phyloP scores from a whole-genome alignment of 1,140 invertebrate genomes.

The Yoshiicerus persimilis region DNA sequence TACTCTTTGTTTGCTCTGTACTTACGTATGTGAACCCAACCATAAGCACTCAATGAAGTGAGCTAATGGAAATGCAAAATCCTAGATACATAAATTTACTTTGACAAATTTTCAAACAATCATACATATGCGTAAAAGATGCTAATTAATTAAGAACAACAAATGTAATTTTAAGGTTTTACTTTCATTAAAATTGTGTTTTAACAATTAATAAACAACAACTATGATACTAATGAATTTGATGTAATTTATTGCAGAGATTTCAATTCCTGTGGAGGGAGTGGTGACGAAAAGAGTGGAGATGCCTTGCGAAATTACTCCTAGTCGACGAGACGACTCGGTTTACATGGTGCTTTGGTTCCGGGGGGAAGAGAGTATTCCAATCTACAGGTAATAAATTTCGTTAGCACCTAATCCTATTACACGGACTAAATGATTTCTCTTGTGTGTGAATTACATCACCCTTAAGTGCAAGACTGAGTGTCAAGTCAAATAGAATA shows the following conservation, averaged over 20 bases:
- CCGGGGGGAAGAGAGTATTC: slow-evolving; percentile 47
- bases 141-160: not conserved
- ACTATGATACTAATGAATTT: not conserved
- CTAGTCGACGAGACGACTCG: slow-evolving; percentile 44
- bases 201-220: too few species aligned
- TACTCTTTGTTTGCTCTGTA: too few species aligned
- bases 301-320: slow-evolving; percentile 43
- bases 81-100: too few species aligned
- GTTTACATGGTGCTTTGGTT: slow-evolving; percentile 50
- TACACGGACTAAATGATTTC: slow-evolving; percentile 25
- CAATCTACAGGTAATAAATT: slow-evolving; percentile 49
- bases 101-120: too few species aligned
- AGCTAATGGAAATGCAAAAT: too few species aligned
- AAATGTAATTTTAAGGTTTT: too few species aligned
- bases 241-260: slow-evolving; percentile 32
- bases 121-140: too few species aligned
- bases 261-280: slow-evolving; percentile 42
- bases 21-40: too few species aligned
- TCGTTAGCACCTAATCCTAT: slow-evolving; percentile 22
- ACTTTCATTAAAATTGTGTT: too few species aligned
- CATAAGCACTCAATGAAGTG: too few species aligned
- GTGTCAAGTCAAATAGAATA: not conserved
- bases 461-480: not conserved
- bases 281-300: slow-evolving; percentile 42
- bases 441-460: slow-evolving; percentile 11